Conservation (phyloP, 2,888 invertebrate species). For the Ochropleura plecta region DNA sequence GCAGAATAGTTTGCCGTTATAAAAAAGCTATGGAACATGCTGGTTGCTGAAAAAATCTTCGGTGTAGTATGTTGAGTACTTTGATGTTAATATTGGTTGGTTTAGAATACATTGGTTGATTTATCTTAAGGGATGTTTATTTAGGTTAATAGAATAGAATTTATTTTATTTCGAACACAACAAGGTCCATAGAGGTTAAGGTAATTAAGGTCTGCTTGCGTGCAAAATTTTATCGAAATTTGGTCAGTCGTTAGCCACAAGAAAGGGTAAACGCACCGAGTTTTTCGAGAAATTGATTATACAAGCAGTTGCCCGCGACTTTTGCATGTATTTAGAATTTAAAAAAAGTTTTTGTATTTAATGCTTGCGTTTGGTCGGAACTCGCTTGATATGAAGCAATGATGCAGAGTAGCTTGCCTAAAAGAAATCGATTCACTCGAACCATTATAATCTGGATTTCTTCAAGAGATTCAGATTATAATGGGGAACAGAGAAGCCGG, state of each 20-base stretch:
- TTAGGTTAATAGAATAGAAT: background rate
- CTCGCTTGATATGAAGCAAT: too few species aligned
- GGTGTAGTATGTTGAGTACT: slow-evolving; percentile 15
- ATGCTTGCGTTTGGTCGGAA: too few species aligned
- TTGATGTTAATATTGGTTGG: slow-evolving; percentile 36
- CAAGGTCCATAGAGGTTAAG: too few species aligned
- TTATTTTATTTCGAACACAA: too few species aligned
- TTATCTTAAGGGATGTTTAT: background rate
- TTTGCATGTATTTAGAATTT: background rate
- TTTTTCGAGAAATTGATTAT: background rate
- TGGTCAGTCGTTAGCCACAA: background rate
- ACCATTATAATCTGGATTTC: too few species aligned
- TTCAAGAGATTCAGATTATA: too few species aligned
- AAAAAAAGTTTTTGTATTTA: too few species aligned
- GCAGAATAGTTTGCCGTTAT: slow-evolving; percentile 36
- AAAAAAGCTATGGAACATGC: slow-evolving; percentile 63
- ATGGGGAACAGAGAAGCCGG: too few species aligned
- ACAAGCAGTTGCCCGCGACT: background rate
- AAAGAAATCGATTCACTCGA: too few species aligned
- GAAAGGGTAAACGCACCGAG: background rate
- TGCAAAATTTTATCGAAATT: background rate
- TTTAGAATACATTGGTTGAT: slow-evolving; percentile 61
- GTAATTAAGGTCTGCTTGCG: background rate
- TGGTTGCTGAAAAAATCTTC: slow-evolving; percentile 53
- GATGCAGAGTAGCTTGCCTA: too few species aligned